These are phyloP conservation scores for Etheostoma cragini DNA, from an alignment of 2,113 vertebrate species.

Conservation along the genomic window DNA sequence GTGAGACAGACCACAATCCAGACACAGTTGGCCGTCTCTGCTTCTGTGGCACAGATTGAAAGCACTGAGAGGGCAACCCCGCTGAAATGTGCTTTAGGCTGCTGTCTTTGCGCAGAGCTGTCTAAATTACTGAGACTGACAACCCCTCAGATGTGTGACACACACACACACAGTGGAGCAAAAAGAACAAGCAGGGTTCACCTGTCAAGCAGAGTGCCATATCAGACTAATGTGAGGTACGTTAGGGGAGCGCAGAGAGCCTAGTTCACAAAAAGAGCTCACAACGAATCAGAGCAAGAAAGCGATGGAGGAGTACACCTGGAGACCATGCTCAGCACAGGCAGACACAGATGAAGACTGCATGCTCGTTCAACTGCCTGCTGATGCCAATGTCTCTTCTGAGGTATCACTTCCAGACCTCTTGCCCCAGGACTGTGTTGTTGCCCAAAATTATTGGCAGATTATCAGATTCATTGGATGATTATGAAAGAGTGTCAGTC, in stretches of 20 bases:
- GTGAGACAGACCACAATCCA: not conserved
- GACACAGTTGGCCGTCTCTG: not conserved
- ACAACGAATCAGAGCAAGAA: conserved; percentile 47
- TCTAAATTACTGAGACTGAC: conserved; percentile 64
- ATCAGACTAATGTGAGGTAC: conserved; percentile 43
- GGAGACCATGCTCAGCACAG: conserved; percentile 25
- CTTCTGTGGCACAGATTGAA: conserved; percentile 21
- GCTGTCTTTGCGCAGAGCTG: conserved; percentile 35
- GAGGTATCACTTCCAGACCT: conserved; percentile 50
- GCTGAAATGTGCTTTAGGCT: conserved; percentile 46
- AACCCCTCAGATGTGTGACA: conserved; percentile 50
- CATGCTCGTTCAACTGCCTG: conserved; percentile 18
- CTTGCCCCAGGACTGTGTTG: conserved; percentile 42
- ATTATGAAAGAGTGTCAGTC: conserved; percentile 63
- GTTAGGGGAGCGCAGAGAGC: conserved; percentile 7
- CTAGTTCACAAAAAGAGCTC: conserved; percentile 44
- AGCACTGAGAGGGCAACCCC: conserved; percentile 33
- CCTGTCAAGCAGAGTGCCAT: conserved; percentile 54
- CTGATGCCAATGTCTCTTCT: conserved; percentile 38
- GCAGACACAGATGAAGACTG: conserved; percentile 24
- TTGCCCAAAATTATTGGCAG: conserved; percentile 61
- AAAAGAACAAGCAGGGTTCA: conserved; percentile 53
- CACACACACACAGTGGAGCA: conserved; percentile 31
- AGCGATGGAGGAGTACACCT: conserved; percentile 52
- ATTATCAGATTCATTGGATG: conserved; percentile 62